phyloP scores from a whole-genome alignment of 2,888 invertebrate species.

The Acrocyrtus sp. region DNA sequence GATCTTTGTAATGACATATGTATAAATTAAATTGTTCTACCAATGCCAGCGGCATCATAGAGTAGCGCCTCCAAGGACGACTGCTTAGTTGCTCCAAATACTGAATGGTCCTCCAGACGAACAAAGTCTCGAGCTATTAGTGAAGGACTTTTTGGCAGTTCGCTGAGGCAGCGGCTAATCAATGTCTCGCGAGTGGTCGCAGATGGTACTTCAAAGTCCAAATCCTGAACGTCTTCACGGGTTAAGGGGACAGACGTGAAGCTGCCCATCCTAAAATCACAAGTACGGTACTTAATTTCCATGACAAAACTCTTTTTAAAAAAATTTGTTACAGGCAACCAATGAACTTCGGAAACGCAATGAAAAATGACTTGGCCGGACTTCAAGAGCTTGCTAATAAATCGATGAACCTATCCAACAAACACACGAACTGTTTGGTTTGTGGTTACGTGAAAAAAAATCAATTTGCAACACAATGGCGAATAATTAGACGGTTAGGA shows the following conservation, averaged over 20 bases:
- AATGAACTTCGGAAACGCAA: too few relatives aligned
- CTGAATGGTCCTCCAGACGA: slow-evolving; percentile 65
- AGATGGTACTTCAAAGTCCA: slow-evolving; percentile 62
- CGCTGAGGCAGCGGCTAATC: slow-evolving; percentile 70
- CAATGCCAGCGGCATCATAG: not conserved
- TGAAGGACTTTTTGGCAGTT: slow-evolving; percentile 68
- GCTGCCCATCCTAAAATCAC: slow-evolving; percentile 75
- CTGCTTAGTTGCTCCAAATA: slow-evolving; percentile 41
- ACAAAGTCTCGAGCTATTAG: slow-evolving; percentile 65
- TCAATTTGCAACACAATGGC: too few relatives aligned
- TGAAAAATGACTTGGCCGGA: too few relatives aligned
- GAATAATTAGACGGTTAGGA: too few relatives aligned
- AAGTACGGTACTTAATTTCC: too few relatives aligned
- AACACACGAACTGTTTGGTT: too few relatives aligned
- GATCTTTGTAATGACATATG: not conserved
- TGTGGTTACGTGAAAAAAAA: too few relatives aligned
- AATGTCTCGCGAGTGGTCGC: slow-evolving; percentile 68
- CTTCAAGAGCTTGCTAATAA: too few relatives aligned
- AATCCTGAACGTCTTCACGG: slow-evolving; percentile 63
- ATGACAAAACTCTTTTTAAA: too few relatives aligned
- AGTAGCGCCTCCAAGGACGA: not conserved
- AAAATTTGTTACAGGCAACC: too few relatives aligned
- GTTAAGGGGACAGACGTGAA: slow-evolving; percentile 73
- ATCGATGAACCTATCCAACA: too few relatives aligned
- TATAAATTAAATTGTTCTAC: not conserved